These are phyloP conservation scores for Leptodirus hochenwartii DNA, from an alignment of 2,888 invertebrate species.

Conservation along the genomic window DNA sequence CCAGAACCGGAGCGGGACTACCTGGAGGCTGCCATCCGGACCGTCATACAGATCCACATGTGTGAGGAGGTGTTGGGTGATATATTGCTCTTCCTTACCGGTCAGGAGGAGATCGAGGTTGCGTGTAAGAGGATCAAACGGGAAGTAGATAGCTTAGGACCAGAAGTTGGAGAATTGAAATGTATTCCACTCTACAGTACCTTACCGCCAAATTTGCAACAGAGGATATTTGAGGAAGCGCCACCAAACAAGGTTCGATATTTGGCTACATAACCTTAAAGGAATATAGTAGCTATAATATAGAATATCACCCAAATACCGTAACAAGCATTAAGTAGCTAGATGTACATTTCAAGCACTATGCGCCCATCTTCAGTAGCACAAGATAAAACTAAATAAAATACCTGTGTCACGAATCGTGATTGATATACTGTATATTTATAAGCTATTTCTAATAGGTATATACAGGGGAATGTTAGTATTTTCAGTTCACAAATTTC, in stretches of 20 bases:
- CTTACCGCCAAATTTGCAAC: slow-evolving; percentile 90
- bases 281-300: too few species aligned
- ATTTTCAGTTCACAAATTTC: too few species aligned
- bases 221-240: slow-evolving; percentile 92
- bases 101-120: slow-evolving; percentile 93
- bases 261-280: too few species aligned
- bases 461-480: too few species aligned
- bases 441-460: too few species aligned
- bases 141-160: slow-evolving; percentile 84
- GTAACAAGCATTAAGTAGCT: too few species aligned
- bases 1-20: slow-evolving; percentile 98
- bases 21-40: slow-evolving; percentile 93
- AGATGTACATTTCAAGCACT: too few species aligned
- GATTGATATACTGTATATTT: too few species aligned
- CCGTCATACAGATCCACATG: slow-evolving; percentile 90
- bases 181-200: slow-evolving; percentile 99
- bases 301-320: too few species aligned
- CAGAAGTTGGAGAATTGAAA: slow-evolving; percentile 91
- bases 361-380: too few species aligned
- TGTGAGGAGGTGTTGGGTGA: slow-evolving; percentile 87
- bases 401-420: too few species aligned
- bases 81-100: slow-evolving; percentile 61
- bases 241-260: slow-evolving; percentile 85
- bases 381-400: too few species aligned
- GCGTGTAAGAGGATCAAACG: slow-evolving; percentile 94